phyloP scores from a whole-genome alignment of 2,113 vertebrate species.

The Hypomesus transpacificus region DNA sequence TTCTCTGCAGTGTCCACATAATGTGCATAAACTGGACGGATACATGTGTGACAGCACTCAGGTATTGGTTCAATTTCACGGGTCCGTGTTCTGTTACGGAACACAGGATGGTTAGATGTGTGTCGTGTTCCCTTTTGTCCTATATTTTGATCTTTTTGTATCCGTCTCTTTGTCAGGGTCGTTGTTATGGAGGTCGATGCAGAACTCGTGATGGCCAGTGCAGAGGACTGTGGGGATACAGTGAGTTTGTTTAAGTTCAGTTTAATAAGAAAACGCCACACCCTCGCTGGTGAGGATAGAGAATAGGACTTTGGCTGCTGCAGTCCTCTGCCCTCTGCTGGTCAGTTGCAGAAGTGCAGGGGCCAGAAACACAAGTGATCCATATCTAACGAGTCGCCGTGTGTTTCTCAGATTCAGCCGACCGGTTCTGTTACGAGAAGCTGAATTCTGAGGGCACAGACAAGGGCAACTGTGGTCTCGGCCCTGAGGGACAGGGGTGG shows the following conservation, averaged over 20 bases:
- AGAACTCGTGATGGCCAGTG: conserved; percentile 90
- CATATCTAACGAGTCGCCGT: not conserved
- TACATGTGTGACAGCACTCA: conserved; percentile 87
- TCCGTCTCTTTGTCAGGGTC: conserved; percentile 72
- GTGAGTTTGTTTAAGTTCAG: conserved; percentile 64
- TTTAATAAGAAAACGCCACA: too few species aligned
- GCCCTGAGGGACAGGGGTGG: conserved; percentile 81
- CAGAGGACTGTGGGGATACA: conserved; percentile 81
- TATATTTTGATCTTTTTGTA: not conserved
- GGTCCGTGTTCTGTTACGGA: not conserved
- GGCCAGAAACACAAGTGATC: not conserved
- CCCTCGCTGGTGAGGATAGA: not conserved
- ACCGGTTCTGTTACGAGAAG: conserved; percentile 94
- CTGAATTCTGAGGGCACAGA: conserved; percentile 92
- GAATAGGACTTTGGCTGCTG: not conserved
- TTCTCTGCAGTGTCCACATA: conserved; percentile 82
- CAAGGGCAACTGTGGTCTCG: conserved; percentile 88
- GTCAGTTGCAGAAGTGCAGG: not conserved
- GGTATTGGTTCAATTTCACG: conserved; percentile 45
- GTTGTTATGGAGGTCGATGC: conserved; percentile 88
- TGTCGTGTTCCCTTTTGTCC: not conserved
- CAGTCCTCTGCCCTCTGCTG: not conserved
- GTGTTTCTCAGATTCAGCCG: conserved; percentile 75
- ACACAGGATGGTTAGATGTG: not conserved
- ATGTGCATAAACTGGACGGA: conserved; percentile 91